These are phyloP conservation scores for Hemibagrus guttatus DNA, from an alignment of 2,797 vertebrate genomes.

Conservation along the genomic window DNA sequence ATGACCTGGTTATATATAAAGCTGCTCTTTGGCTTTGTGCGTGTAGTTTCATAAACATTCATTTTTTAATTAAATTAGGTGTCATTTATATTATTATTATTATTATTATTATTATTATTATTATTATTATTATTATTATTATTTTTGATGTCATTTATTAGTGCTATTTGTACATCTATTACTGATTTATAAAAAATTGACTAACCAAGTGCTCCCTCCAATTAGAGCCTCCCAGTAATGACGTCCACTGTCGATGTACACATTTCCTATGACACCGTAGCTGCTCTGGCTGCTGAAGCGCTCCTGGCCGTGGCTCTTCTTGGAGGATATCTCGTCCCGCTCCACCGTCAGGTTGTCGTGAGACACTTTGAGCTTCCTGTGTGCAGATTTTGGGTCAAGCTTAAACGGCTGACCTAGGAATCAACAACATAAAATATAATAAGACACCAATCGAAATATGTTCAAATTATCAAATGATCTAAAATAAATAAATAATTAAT, in stretches of 20 bases:
- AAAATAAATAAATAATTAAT: not conserved
- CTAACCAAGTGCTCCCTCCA: slow-evolving; percentile 95
- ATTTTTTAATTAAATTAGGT: not conserved
- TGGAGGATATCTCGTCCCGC: slow-evolving; percentile 93
- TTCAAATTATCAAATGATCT: not conserved
- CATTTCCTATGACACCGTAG: slow-evolving; percentile 92
- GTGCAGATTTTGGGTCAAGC: slow-evolving; percentile 94
- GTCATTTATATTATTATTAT: too few relatives aligned
- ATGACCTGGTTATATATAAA: not conserved
- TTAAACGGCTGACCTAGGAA: slow-evolving; percentile 93
- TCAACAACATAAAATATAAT: not conserved
- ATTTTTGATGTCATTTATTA: too few relatives aligned
- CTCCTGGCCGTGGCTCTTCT: slow-evolving; percentile 95
- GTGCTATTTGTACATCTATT: too few relatives aligned
- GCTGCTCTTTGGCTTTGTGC: not conserved
- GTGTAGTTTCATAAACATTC: not conserved
- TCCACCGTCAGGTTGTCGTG: slow-evolving; percentile 97
- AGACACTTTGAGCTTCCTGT: slow-evolving; percentile 92
- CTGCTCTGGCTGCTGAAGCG: slow-evolving; percentile 94
- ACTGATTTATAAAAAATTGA: too few relatives aligned
- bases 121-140: too few relatives aligned
- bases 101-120: too few relatives aligned
- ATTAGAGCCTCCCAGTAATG: slow-evolving; percentile 99
- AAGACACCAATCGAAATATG: not conserved
- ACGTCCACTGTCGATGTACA: slow-evolving; percentile 96